Base-by-base conservation (phyloP, 2,797 vertebrate genomes). In the Coccyzus lansbergi region DNA sequence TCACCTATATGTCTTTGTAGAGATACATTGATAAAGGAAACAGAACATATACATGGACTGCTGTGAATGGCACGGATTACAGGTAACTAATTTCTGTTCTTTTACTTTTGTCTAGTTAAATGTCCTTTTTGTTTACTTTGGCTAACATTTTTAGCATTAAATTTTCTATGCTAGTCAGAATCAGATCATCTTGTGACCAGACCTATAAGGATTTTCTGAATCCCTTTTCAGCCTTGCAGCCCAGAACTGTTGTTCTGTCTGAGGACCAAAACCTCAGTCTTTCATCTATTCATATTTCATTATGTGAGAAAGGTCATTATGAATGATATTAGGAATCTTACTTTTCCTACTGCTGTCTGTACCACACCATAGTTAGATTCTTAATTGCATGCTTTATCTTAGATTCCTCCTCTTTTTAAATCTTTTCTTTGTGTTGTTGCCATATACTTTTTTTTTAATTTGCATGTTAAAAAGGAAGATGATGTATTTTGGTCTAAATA, bases 61-160 rank as follows among this genome's bases (percentile, higher is more conserved):
- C 98, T 36, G 99, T 99, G 92, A 99, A 99, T 92, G 99, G 99
- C 80, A 99, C 99, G 87, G 99, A 99, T 96, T 99, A 99, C 98
- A 99, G 99, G 99, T 99, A 98, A 98, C 63, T 81, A 2, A 5
- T 69, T 53, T 78, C n/a, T 81, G 44, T 55, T 52, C 10, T 49
- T 34, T 53, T 40, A 11, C 8, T 33, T 82, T 42, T 53, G 6
- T 62, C 31, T 67, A 25, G 26, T 53, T 52, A 70, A 87, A 34
- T 46, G 2, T 52, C 7, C 5, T 62, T 79, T 94, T 33, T 22
- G 4, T 83, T 80, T 51, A 12, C 85, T 92, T 86, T 40, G 2
- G 7, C 80, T 64, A 26, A 69, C 55, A 44, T 24, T 58, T 94
- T 60, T 82, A 55, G 3, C 1, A 2, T 67, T 67, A 46, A 15